These are phyloP conservation scores for Anabas testudineus DNA, from an alignment of 2,797 vertebrate species.

Conservation along the genomic window DNA sequence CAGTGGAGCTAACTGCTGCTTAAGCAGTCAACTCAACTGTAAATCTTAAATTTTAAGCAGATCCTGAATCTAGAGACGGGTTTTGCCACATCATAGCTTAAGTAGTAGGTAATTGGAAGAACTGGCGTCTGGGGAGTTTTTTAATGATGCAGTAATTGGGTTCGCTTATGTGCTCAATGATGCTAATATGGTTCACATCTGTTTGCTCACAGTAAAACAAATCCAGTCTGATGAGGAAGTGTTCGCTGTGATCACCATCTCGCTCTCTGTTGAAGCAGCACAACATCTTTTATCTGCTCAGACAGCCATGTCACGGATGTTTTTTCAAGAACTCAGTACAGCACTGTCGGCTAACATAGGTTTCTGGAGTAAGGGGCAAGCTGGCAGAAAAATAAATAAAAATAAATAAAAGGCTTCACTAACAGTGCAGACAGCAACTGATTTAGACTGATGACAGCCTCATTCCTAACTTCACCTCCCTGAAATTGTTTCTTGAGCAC, in stretches of 20 bases:
- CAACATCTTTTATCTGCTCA: constrained; percentile 31
- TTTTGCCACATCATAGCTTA: constrained; percentile 67
- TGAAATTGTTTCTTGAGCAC: constrained; percentile 10
- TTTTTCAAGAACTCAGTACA: constrained; percentile 27
- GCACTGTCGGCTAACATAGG: not conserved
- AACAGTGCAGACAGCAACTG: constrained; percentile 17
- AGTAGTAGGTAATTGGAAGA: constrained; percentile 61
- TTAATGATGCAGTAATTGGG: constrained; percentile 62
- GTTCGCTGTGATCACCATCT: constrained; percentile 5
- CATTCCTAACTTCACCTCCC: constrained; percentile 19
- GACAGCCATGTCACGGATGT: constrained; percentile 22
- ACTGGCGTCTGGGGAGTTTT: constrained; percentile 59
- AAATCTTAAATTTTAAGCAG: constrained; percentile 57
- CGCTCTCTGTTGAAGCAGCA: not conserved
- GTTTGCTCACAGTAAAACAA: constrained; percentile 29
- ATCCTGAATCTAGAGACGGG: constrained; percentile 42
- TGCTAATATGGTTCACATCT: constrained; percentile 65
- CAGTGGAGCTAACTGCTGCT: constrained; percentile 63
- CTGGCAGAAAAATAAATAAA: not conserved
- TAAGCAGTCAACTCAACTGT: constrained; percentile 57
- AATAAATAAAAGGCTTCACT: constrained; percentile 12
- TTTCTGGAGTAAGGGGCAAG: not conserved
- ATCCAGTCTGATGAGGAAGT: constrained; percentile 22
- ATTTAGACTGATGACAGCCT: constrained; percentile 1
- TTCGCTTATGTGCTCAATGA: constrained; percentile 54